Conservation (phyloP, 2,888 invertebrate genomes). For the Dryobota labecula region DNA sequence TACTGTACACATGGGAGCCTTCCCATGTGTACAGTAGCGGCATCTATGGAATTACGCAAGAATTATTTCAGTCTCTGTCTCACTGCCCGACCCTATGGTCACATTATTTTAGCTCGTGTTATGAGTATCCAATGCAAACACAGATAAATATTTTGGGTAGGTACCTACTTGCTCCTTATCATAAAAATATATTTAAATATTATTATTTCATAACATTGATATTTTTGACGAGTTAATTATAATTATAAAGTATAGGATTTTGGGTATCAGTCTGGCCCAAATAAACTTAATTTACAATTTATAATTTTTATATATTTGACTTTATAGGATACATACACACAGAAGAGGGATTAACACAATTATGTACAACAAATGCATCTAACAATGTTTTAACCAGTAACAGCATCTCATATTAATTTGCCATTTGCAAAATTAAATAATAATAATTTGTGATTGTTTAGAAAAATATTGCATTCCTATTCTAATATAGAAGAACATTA, state of each 20-base stretch:
- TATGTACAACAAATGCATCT: constrained; percentile 65
- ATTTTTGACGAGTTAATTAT: too few species aligned
- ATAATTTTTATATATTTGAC: constrained; percentile 65
- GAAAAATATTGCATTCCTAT: constrained; percentile 60
- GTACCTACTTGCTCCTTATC: neutral
- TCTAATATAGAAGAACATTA: constrained; percentile 46
- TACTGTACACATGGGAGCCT: too few species aligned
- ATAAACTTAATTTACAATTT: constrained; percentile 38
- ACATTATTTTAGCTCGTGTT: neutral
- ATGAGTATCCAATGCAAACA: neutral
- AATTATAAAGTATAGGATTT: neutral
- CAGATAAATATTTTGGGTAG: neutral
- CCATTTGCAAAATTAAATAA: constrained; percentile 44
- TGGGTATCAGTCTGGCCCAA: neutral
- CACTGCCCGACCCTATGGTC: too few species aligned
- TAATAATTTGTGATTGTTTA: constrained; percentile 59
- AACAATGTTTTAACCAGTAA: constrained; percentile 52
- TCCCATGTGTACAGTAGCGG: constrained; percentile 1
- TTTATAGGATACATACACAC: constrained; percentile 60
- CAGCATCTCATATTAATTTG: constrained; percentile 44
- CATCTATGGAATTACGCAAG: constrained; percentile 27
- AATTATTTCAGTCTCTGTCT: neutral
- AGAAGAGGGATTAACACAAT: constrained; percentile 60
- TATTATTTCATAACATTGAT: too few species aligned
- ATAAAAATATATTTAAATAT: too few species aligned